A percentile compares a stretch with the other conserved stretches of the same genome.
Evolutionary conservation across 2,888 invertebrate genomes (phyloP).

Genomic region (Capitulum mitella): DNA sequence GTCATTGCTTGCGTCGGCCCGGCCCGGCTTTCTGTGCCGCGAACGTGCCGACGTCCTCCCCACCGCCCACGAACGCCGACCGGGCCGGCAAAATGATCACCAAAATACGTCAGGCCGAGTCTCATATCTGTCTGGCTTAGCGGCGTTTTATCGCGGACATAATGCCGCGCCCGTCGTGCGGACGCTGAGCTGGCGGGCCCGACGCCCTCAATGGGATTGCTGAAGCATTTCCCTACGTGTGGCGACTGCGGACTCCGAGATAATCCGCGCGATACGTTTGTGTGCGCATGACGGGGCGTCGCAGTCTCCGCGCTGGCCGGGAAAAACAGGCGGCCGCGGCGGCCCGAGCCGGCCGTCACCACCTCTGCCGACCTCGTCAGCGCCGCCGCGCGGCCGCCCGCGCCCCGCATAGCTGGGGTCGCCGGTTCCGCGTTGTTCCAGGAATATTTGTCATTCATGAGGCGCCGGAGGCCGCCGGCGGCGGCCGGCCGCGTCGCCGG

Average conservation of each 20-base stretch:
- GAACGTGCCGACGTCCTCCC: neutral
- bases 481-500: neutral
- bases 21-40: no score
- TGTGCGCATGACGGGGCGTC: slow-evolving; percentile 1
- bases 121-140: slow-evolving; percentile 6
- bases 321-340: neutral
- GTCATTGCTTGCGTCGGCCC: no score
- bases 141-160: neutral
- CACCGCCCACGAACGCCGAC: neutral
- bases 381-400: neutral
- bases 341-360: neutral
- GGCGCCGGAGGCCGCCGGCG: neutral
- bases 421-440: slow-evolving; percentile 9
- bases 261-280: neutral
- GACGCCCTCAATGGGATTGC: neutral
- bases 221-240: neutral
- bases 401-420: neutral
- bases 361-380: neutral
- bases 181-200: neutral
- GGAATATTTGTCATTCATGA: slow-evolving; percentile 12
- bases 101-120: neutral
- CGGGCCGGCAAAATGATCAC: neutral
- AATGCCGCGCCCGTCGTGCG: neutral
- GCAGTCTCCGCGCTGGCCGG: neutral
- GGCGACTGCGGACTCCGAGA: neutral